A percentile compares a stretch with the other conserved stretches of the same genome.
phyloP scores from a whole-genome alignment of 23 tunicate species.

The Ascidia mentula region DNA sequence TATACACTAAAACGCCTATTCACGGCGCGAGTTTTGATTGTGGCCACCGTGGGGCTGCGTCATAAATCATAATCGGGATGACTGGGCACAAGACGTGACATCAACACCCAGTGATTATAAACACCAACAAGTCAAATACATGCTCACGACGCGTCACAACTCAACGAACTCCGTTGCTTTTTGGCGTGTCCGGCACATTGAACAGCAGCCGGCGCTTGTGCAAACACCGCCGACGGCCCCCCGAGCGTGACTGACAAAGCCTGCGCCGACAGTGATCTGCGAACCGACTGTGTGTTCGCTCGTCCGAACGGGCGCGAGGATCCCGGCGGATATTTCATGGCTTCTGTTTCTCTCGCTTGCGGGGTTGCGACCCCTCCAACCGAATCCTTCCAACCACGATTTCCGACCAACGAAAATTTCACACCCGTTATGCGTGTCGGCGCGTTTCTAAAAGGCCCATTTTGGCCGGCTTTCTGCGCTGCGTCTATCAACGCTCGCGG shows the following conservation, averaged over 20 bases:
- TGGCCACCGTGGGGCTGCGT: background rate
- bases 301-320: background rate
- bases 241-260: background rate
- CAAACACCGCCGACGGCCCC: background rate
- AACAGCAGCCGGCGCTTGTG: background rate
- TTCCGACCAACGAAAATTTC: background rate
- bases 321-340: too few species aligned
- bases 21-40: background rate
- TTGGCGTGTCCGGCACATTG: background rate
- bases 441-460: background rate
- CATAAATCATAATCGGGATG: background rate
- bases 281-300: background rate
- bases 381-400: background rate
- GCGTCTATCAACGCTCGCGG: background rate
- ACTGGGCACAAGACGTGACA: background rate
- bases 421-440: background rate
- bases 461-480: background rate
- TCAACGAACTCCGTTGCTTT: background rate
- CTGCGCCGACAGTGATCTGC: background rate
- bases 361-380: too few species aligned
- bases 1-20: background rate
- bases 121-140: background rate
- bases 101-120: background rate
- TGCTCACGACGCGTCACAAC: background rate
- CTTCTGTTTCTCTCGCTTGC: constrained; percentile 1